Base-by-base conservation (phyloP, 1,140 invertebrate species). In the Drosophila lini region DNA sequence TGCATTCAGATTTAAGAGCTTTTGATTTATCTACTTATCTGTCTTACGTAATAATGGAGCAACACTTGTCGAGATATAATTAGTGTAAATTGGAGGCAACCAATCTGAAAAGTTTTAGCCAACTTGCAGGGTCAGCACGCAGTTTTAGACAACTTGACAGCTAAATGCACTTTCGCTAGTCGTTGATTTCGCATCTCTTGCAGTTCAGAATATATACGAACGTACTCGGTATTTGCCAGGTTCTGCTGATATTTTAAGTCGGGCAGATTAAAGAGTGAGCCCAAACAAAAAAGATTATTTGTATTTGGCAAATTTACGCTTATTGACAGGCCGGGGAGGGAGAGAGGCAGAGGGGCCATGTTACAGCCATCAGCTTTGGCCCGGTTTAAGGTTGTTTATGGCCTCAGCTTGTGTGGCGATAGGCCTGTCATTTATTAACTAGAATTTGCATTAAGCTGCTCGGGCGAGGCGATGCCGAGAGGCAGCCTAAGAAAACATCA, bases 251-350 rank as follows among this genome's bases (percentile, higher is more conserved):
- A 88, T 88, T 89, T 80, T 77, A 86, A 80, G 76, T 63, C 61
- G 25, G 13, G 11, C 11, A 71, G 83, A 61, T 83, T 89, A 80
- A 50, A 56, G 53, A n/a, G 48, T 41, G 34, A 67, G 52, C 64
- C 53, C 62, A 62, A 74, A 44, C 42, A 69, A 57, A 52, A 74
- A 74, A 75, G 65, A 83, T 83, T 80, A 89, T 83, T 83, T 89
- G 84, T 67, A 71, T 80, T 89, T 88, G 80, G 83, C 83, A 88
- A 88, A 88, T 88, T 89, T 88, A 78, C 83, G 84, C 83, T 89
- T 89, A 83, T 88, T 88, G 83, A 50, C 50, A 56, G 57, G 19
- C 40, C 15, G 11, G 42, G 42, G 47, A 19, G 10, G 36, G 10
- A 9, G n/a, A 15, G 3, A 28, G 22, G 22, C 1, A 15, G 13